Base-by-base conservation (phyloP, 2,113 vertebrate genomes). In the Regulus satrapa region DNA sequence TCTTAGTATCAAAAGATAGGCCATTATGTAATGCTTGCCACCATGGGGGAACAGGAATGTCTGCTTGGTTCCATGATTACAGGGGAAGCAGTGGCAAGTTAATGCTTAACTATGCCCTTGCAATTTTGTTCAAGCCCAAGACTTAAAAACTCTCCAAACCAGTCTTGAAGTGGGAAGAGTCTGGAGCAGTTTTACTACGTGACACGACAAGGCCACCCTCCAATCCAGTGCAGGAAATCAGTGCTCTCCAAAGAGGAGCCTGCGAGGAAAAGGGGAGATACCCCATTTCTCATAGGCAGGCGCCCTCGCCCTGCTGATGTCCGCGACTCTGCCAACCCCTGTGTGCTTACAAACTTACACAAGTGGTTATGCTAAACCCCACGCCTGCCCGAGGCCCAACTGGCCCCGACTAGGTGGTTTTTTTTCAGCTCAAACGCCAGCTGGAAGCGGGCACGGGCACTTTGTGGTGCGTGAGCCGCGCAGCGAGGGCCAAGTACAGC, bases 301-400 rank as follows among this genome's bases (percentile, higher is more conserved):
- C 0, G 1, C 7, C 5, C 19, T 6, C 5, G 32, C 17, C 32
- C 32, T 6, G 56, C 2, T 17, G 6, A 45, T 45, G 34, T 10
- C 48, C 19, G 14, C 3, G 41, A 2, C 29, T 31, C 18, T 32
- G 40, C 17, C 36, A 31, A 38, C 18, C 18, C 40, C 36, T 4
- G 34, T 2, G 2, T 26, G n/a, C 21, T 23, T 23, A 34, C 25
- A 10, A 51, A 45, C 52, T 32, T 55, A 40, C 38, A 76, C 76
- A 49, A 80, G 49, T 25, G 48, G 26, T 23, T 24, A 1, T 4
- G 38, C 58, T 54, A 32, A 59, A 71, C 55, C 55, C 4, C 14
- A 32, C 1, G 1, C 26, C 16, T 40, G 46, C 28, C 21, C 9
- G n/a, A 15, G 12, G 14, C 41, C 12, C 52, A 41, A 5, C 17